A percentile compares a stretch with the other conserved stretches of the same genome.
Evolutionary conservation across 2,888 invertebrate genomes (phyloP).

Genomic region (Clunio marinus): DNA sequence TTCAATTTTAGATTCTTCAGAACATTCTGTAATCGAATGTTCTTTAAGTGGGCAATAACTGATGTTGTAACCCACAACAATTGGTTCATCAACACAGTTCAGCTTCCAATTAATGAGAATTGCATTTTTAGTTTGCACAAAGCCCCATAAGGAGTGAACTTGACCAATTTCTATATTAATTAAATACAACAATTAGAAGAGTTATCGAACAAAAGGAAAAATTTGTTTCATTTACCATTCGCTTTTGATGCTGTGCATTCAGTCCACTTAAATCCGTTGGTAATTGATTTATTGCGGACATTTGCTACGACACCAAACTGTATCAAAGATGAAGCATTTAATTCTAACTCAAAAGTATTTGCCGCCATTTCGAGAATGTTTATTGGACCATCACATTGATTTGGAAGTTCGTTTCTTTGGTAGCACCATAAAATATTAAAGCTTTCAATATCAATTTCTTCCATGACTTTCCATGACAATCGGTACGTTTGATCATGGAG

Average conservation of each 20-base stretch:
- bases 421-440: constrained; percentile 25
- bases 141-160: constrained; percentile 15
- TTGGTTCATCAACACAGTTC: constrained; percentile 30
- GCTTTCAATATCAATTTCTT: neutral
- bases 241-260: constrained; percentile 29
- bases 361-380: neutral
- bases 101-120: constrained; percentile 17
- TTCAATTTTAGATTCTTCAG: neutral
- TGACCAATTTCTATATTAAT: constrained; percentile 31
- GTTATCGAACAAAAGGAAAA: no score
- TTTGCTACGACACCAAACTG: constrained; percentile 26
- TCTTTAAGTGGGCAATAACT: constrained; percentile 6
- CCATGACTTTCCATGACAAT: constrained; percentile 13
- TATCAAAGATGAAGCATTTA: neutral
- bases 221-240: constrained; percentile 6
- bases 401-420: constrained; percentile 24
- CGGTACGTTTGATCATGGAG: constrained; percentile 4
- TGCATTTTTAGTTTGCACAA: neutral
- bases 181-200: no score
- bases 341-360: neutral
- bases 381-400: constrained; percentile 26
- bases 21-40: neutral
- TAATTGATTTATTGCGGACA: neutral
- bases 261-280: constrained; percentile 18
- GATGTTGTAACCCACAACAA: constrained; percentile 15